Conservation (phyloP, 2,888 invertebrate species). For the Eucera pruinosa region DNA sequence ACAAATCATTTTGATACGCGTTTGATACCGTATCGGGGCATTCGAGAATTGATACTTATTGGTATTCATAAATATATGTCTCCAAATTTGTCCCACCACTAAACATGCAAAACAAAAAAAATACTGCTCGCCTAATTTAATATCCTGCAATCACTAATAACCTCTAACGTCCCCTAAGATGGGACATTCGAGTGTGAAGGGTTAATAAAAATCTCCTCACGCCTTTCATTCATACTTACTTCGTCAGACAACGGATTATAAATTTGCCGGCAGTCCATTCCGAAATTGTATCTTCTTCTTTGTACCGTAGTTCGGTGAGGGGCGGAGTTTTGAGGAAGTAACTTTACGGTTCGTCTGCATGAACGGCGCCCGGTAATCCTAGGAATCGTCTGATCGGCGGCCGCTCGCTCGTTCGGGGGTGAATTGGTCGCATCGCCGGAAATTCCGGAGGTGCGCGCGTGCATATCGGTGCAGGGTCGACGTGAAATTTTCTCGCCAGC, state of each 20-base stretch:
- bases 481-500: conserved; percentile 63
- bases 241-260: conserved; percentile 3
- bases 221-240: neutral
- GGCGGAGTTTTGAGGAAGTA: conserved; percentile 40
- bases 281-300: conserved; percentile 21
- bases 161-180: too few species aligned
- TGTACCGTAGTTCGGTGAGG: conserved; percentile 1
- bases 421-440: conserved; percentile 30
- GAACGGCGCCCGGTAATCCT: conserved; percentile 50
- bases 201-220: neutral
- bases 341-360: conserved; percentile 61
- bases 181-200: too few species aligned
- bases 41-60: too few species aligned
- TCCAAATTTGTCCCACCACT: too few species aligned
- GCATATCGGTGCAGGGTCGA: conserved; percentile 46
- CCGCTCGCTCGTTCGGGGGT: conserved; percentile 34
- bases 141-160: too few species aligned
- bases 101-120: too few species aligned
- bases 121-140: too few species aligned
- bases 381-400: conserved; percentile 54
- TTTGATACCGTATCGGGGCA: too few species aligned
- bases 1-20: too few species aligned
- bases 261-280: conserved; percentile 38
- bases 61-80: too few species aligned
- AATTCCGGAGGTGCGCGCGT: conserved; percentile 38